Conservation (phyloP, 2,113 vertebrate genomes). For the Taxidea taxus region DNA sequence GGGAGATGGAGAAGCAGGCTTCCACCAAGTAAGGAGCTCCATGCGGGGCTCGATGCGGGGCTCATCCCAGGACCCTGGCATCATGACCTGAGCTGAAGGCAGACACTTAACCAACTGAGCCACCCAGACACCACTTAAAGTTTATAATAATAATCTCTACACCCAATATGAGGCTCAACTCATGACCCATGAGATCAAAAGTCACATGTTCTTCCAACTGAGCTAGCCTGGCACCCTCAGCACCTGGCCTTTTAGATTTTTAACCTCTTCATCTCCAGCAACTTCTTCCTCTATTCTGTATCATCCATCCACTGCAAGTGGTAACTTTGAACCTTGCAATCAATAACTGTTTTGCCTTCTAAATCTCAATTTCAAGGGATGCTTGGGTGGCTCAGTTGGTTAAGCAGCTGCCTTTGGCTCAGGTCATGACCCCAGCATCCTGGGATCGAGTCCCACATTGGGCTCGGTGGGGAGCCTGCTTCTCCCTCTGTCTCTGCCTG, state of each 20-base stretch:
- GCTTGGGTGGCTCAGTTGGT: too few species aligned
- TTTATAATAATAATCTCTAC: neutral
- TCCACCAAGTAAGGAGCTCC: too few species aligned
- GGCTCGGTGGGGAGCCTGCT: too few species aligned
- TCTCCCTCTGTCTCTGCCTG: too few species aligned
- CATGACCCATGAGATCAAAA: neutral
- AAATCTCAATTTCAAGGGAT: conserved; percentile 1
- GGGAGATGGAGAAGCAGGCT: too few species aligned
- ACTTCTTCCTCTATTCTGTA: neutral
- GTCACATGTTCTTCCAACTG: neutral
- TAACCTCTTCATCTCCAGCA: neutral
- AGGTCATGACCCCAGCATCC: too few species aligned
- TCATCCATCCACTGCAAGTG: neutral
- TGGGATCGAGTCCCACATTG: too few species aligned
- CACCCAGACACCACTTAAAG: neutral
- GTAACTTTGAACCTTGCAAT: neutral
- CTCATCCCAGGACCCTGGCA: too few species aligned
- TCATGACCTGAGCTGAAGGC: too few species aligned
- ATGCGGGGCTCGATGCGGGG: too few species aligned
- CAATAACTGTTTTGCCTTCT: neutral
- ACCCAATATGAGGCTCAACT: neutral
- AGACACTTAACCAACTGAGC: too few species aligned
- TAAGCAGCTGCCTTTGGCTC: too few species aligned
- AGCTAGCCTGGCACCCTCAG: neutral
- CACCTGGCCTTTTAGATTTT: neutral